These are phyloP conservation scores for Scaeva pyrastri DNA, from an alignment of 2,888 invertebrate species.

Conservation along the genomic window DNA sequence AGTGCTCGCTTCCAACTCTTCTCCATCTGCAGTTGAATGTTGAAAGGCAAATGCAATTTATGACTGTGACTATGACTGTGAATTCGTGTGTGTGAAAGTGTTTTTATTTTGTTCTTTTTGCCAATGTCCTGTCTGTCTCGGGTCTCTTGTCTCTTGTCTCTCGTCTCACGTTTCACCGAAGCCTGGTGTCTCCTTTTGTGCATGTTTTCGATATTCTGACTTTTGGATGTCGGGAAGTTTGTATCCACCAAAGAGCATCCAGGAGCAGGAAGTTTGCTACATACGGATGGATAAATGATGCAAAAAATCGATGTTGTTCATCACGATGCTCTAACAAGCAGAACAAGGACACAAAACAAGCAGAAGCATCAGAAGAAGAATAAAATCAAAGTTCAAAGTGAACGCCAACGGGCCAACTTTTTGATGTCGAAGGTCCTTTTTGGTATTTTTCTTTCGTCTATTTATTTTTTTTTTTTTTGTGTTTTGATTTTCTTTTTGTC, in stretches of 20 bases:
- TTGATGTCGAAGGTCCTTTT: slow-evolving; percentile 44
- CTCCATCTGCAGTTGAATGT: slow-evolving; percentile 31
- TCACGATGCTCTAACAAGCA: slow-evolving; percentile 22
- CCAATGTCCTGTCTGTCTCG: slow-evolving; percentile 14
- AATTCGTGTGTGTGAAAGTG: background rate
- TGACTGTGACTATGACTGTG: background rate
- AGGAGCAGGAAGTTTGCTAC: background rate
- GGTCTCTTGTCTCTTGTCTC: too few species aligned
- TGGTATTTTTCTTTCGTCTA: background rate
- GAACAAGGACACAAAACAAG: background rate
- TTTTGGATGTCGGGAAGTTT: slow-evolving; percentile 12
- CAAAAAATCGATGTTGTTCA: slow-evolving; percentile 21
- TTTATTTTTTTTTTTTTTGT: background rate
- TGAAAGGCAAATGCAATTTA: slow-evolving; percentile 49
- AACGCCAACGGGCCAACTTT: slow-evolving; percentile 53
- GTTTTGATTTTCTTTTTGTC: background rate
- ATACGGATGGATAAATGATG: slow-evolving; percentile 20
- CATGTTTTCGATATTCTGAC: slow-evolving; percentile 37
- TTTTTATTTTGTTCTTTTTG: background rate
- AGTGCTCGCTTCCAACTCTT: background rate
- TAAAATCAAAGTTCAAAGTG: slow-evolving; percentile 57
- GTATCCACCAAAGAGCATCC: background rate
- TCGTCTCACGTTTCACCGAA: too few species aligned
- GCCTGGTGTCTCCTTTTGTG: slow-evolving; percentile 10
- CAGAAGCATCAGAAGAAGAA: background rate